Base-by-base conservation (phyloP, 1,140 invertebrate genomes). In the Chlorops oryzae region DNA sequence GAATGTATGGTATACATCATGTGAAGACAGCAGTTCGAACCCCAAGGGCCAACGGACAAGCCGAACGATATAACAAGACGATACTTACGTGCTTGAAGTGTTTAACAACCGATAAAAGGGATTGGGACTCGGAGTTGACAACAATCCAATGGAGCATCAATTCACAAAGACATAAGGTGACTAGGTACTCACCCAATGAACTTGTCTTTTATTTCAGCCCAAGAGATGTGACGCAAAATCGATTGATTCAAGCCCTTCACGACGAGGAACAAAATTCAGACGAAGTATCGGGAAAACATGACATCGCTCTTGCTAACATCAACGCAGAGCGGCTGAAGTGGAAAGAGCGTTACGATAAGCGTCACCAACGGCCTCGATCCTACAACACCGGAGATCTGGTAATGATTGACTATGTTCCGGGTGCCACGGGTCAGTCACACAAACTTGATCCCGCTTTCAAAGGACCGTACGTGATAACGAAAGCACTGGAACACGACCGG, bases 11-110 rank as follows among this genome's bases (percentile, higher is more conserved):
- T 2, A 59, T 72, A 13, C 53, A 46, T 28, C 59, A 66, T n/a
- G 40, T 65, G 0, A 22, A 56, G n/a, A 72, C 63, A 51, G 64
- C 64, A 2, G 57, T 69, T 50, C 22, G 58, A n/a, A n/a, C n/a
- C n/a, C n/a, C n/a, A n/a, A n/a, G 60, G 0, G 61, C 55, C 2
- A 70, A 68, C 41, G 56, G 38, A 38, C 51, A 32, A 50, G 37
- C 23, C 46, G 48, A 50, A 62, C 59, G 48, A 27, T 54, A 12
- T 45, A 59, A 49, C 52, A 54, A 25, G 50, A 62, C 40, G 15
- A 7, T 50, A 21, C 15, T 47, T 21, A 46, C 25, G 12, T 23
- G 23, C 10, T 46, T 46, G 18, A 46, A 34, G 20, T 4, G 5
- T 12, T 7, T 4, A 6, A 34, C 24, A 27, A 27, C 25, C 9